Percentiles rank a stretch among this genome's conserved stretches.
These are phyloP conservation scores for Merodon equestris DNA, from an alignment of 2,888 invertebrate genomes.

Conservation along the genomic window DNA sequence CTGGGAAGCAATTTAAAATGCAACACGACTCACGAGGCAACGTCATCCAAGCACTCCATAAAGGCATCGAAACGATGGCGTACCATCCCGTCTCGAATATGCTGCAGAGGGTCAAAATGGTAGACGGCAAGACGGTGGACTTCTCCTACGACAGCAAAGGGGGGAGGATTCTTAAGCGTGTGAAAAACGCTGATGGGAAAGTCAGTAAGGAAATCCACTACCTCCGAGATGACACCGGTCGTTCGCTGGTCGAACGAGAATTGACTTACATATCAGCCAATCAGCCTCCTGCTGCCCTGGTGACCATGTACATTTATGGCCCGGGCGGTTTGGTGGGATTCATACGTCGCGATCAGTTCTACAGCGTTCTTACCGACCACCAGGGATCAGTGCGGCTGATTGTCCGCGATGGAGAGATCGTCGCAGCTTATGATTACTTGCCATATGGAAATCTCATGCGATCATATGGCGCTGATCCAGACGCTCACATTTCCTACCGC, in stretches of 20 bases:
- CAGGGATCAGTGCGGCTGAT: slow-evolving; percentile 68
- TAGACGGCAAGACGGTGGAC: slow-evolving; percentile 13
- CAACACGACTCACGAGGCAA: slow-evolving; percentile 64
- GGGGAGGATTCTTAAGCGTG: slow-evolving; percentile 30
- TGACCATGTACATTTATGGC: slow-evolving; percentile 45
- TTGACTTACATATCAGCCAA: slow-evolving; percentile 3
- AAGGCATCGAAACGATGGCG: slow-evolving; percentile 53
- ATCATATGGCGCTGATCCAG: slow-evolving; percentile 40
- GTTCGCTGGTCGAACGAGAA: slow-evolving; percentile 38
- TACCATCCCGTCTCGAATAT: slow-evolving; percentile 64
- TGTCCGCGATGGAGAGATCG: slow-evolving; percentile 57
- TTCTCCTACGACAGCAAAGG: slow-evolving; percentile 42
- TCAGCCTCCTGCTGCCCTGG: slow-evolving; percentile 21
- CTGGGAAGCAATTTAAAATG: slow-evolving; percentile 23
- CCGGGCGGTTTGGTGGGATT: slow-evolving; percentile 37
- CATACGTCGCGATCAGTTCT: slow-evolving; percentile 48
- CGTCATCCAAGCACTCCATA: slow-evolving; percentile 65
- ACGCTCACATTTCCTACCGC: slow-evolving; percentile 58
- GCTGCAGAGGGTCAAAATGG: slow-evolving; percentile 11
- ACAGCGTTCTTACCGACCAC: slow-evolving; percentile 67
- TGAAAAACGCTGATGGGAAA: background rate
- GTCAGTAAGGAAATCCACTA: slow-evolving; percentile 35
- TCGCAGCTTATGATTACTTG: slow-evolving; percentile 70
- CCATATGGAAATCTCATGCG: slow-evolving; percentile 69
- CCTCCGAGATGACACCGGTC: slow-evolving; percentile 33